phyloP scores from a whole-genome alignment of 1,140 invertebrate genomes.

The Aphis gossypii region DNA sequence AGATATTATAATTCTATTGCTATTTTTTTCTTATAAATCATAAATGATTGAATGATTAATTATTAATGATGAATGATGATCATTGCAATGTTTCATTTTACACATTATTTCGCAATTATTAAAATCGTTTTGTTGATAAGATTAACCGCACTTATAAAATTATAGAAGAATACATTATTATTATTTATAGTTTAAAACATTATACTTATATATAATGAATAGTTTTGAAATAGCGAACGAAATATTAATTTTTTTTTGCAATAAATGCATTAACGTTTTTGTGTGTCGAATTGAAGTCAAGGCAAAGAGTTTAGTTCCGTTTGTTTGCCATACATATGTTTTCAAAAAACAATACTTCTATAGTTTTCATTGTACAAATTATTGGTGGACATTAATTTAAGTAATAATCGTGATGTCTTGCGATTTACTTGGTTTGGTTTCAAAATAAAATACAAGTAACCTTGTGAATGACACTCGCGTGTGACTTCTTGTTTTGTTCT shows the following conservation, averaged over 20 bases:
- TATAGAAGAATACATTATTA: constrained; percentile 20
- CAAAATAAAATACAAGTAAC: constrained; percentile 50
- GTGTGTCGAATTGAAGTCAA: constrained; percentile 44
- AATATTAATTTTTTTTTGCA: constrained; percentile 2
- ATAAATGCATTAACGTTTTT: background rate
- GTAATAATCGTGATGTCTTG: constrained; percentile 42
- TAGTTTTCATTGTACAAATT: background rate
- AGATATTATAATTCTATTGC: constrained; percentile 12
- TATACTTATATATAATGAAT: background rate
- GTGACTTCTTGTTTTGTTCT: constrained; percentile 45
- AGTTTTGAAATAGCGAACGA: background rate
- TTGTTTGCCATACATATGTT: background rate
- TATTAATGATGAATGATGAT: background rate
- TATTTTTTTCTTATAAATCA: background rate
- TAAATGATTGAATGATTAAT: background rate
- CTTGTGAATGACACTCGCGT: constrained; percentile 53
- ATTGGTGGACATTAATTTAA: constrained; percentile 15
- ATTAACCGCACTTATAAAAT: constrained; percentile 45
- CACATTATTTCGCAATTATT: constrained; percentile 36
- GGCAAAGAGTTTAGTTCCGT: constrained; percentile 29
- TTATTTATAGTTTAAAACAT: constrained; percentile 16
- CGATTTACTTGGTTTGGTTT: constrained; percentile 30
- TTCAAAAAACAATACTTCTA: constrained; percentile 22
- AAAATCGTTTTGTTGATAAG: constrained; percentile 45
- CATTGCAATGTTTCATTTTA: constrained; percentile 48